phyloP scores from a whole-genome alignment of 2,888 invertebrate species.

The Luperina testacea region DNA sequence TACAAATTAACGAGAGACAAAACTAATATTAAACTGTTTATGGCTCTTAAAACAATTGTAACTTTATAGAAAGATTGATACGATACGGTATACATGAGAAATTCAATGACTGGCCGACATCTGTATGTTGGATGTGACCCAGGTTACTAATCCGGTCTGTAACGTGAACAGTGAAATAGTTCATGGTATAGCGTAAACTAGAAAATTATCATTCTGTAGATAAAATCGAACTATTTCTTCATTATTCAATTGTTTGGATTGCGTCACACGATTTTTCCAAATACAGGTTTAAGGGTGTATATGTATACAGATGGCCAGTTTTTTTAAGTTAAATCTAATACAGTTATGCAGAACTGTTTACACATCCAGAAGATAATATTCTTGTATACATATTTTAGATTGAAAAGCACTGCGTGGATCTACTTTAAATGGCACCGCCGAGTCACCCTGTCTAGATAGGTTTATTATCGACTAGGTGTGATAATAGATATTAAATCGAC shows the following conservation, averaged over 20 bases:
- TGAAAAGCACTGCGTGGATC: conserved; percentile 33
- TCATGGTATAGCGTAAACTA: background rate
- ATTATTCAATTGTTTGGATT: background rate
- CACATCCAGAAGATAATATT: background rate
- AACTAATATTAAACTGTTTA: conserved; percentile 31
- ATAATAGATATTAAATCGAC: conserved; percentile 12
- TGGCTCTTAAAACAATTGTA: conserved; percentile 37
- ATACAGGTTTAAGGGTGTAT: background rate
- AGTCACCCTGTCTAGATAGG: conserved; percentile 32
- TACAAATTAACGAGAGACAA: conserved; percentile 16
- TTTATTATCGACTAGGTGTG: conserved; percentile 39
- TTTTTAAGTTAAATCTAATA: conserved; percentile 21
- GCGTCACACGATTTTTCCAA: background rate
- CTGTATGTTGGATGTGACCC: background rate
- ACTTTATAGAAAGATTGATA: conserved; percentile 28
- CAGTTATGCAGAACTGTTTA: conserved; percentile 10
- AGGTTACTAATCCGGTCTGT: too few species aligned
- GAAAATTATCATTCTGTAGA: background rate
- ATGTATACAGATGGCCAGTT: conserved; percentile 14
- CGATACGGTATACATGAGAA: conserved; percentile 24
- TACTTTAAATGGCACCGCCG: conserved; percentile 18
- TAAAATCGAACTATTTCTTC: background rate
- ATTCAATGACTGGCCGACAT: conserved; percentile 24
- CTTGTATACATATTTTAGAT: conserved; percentile 11
- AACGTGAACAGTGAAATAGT: background rate